Conservation (phyloP, 1,140 invertebrate genomes). For the Sarcophaga bullata region DNA sequence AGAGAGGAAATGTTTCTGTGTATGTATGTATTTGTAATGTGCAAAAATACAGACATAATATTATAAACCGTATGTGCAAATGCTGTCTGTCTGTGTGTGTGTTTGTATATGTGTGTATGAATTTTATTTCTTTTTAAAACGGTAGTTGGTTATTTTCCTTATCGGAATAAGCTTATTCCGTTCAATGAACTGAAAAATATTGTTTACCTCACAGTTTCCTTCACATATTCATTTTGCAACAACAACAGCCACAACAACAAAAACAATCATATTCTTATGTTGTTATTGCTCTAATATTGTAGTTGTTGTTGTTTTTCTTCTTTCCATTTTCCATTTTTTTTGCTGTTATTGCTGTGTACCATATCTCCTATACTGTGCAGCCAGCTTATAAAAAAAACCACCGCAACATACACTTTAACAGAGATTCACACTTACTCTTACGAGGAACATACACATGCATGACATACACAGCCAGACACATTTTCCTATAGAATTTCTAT, state of each 20-base stretch:
- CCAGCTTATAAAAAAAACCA: no score
- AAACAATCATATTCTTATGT: no score
- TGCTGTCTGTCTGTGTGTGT: background rate
- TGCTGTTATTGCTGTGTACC: background rate
- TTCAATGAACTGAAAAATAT: constrained; percentile 43
- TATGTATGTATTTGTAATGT: background rate
- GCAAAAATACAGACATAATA: background rate
- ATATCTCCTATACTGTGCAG: no score
- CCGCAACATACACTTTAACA: no score
- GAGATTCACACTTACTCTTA: no score
- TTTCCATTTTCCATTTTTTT: background rate
- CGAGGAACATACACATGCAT: no score
- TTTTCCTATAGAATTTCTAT: no score
- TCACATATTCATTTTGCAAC: constrained; percentile 7
- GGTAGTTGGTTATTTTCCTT: constrained; percentile 34
- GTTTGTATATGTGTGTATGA: background rate
- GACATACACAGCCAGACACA: no score
- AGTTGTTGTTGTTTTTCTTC: background rate
- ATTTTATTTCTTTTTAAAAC: constrained; percentile 26
- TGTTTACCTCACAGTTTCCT: constrained; percentile 42
- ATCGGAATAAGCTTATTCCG: constrained; percentile 42
- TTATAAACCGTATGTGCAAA: background rate
- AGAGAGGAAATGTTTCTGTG: background rate
- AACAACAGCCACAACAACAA: no score
- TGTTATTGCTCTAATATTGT: no score